Conservation (phyloP, 2,888 invertebrate species). For the Cerastoderma edule region DNA sequence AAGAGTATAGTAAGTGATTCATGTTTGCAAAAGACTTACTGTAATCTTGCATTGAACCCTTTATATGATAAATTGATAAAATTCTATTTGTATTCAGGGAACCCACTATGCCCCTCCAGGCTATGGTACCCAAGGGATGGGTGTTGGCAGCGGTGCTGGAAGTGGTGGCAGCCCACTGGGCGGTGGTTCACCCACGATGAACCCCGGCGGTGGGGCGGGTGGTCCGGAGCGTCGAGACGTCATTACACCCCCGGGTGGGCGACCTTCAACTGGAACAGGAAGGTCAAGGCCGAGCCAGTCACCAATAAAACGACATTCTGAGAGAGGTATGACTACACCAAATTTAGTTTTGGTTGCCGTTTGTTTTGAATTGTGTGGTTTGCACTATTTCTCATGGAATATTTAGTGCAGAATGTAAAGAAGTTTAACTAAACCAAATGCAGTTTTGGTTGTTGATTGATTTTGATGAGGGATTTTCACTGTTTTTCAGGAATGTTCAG, state of each 20-base stretch:
- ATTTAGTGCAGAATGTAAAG: too few species aligned
- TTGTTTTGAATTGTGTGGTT: background rate
- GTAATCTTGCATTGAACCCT: too few species aligned
- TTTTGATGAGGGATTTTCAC: too few species aligned
- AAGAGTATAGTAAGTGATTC: too few species aligned
- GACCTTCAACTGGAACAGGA: slow-evolving; percentile 52
- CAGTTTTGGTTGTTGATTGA: too few species aligned
- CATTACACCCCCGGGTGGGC: slow-evolving; percentile 66
- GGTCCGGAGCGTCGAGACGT: slow-evolving; percentile 69
- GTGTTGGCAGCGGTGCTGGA: slow-evolving; percentile 33
- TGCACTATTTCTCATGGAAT: too few species aligned
- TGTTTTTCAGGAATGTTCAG: too few species aligned
- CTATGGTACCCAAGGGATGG: slow-evolving; percentile 29
- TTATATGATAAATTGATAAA: too few species aligned
- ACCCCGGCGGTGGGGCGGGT: slow-evolving; percentile 21
- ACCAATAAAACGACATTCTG: slow-evolving; percentile 47
- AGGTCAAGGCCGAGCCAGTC: slow-evolving; percentile 64
- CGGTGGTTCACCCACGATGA: slow-evolving; percentile 32
- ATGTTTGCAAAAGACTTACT: too few species aligned
- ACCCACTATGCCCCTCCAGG: slow-evolving; percentile 63
- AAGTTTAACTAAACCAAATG: too few species aligned
- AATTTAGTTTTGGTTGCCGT: background rate
- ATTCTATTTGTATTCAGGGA: slow-evolving; percentile 53
- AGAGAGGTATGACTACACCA: slow-evolving; percentile 40
- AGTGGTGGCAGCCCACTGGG: slow-evolving; percentile 31